A percentile compares a stretch with the other conserved stretches of the same genome.
phyloP scores from a whole-genome alignment of 2,797 vertebrate genomes.

The Danio jaintianensis region DNA sequence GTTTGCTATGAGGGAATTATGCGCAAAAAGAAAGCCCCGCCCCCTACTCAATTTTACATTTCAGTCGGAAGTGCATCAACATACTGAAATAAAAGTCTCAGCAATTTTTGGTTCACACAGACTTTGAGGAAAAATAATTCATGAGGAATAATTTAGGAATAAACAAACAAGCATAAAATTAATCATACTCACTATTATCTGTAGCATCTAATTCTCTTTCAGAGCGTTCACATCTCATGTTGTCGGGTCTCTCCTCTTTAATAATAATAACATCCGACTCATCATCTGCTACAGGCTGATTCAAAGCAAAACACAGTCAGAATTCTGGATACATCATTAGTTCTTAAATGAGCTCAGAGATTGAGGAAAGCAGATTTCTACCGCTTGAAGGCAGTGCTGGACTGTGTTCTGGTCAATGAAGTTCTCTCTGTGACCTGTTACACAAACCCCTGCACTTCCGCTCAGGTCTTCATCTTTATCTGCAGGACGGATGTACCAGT shows the following conservation, averaged over 20 bases:
- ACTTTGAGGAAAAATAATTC: too few relatives aligned
- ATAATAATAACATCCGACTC: constrained; percentile 48
- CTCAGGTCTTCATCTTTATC: constrained; percentile 25
- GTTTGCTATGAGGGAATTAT: too few relatives aligned
- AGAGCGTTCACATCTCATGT: constrained; percentile 2
- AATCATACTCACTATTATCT: constrained; percentile 10
- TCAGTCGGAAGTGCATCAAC: too few relatives aligned
- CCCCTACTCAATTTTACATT: too few relatives aligned
- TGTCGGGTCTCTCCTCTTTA: constrained; percentile 53
- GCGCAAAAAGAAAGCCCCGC: too few relatives aligned
- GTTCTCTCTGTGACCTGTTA: background rate
- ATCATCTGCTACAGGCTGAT: constrained; percentile 25
- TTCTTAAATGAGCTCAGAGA: background rate
- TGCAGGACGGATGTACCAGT: background rate
- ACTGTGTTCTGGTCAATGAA: constrained; percentile 23
- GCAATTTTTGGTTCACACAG: too few relatives aligned
- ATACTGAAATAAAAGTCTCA: too few relatives aligned
- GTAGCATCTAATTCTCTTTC: background rate
- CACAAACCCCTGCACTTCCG: background rate
- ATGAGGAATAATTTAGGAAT: background rate
- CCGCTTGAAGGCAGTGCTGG: constrained; percentile 24
- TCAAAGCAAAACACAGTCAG: background rate
- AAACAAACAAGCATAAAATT: background rate
- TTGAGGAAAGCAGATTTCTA: background rate
- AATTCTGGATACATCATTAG: background rate